Base-by-base conservation (phyloP, 1,140 invertebrate genomes). In the Drosophila malerkotliana region DNA sequence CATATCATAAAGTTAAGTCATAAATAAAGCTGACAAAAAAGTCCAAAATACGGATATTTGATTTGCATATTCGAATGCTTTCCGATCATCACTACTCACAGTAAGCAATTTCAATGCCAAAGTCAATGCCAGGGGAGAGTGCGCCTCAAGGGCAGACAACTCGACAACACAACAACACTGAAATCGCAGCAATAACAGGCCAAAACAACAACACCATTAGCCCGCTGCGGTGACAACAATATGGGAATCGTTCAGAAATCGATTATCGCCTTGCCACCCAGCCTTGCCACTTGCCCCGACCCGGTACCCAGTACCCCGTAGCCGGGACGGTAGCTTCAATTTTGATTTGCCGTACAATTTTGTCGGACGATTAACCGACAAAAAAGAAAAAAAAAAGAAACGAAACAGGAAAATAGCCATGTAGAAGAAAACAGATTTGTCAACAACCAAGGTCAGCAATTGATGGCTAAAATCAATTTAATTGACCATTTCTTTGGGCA, bases 171-270 rank as follows among this genome's bases (percentile, higher is more conserved):
- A 41, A 61, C 34, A 53, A 48, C 53, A 41, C 48, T 41, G 15
- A 54, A 48, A 66, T 41, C 15, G 32, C 44, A 30, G 28, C 45
- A 41, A 32, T 24, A 63, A 41, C 41, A 60, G 24, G 30, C 26
- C 15, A 24, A 32, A 55, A 53, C 28, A 60, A 14, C 53, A 49
- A 49, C 24, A 32, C 48, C 60, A 75, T 69, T 69, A 71, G 67
- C 18, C 44, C 44, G 26, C 9, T 26, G 32, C 26, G 61, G 63
- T 47, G 68, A 51, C 67, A 55, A 71, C 68, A 59, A 69, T 72
- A 47, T 52, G 47, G 49, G 39, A 68, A 77, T 58, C 77, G 59
- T 64, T 72, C 77, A 72, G 59, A 85, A 87, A 85, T 85, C 82
- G 82, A 85, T 85, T 81, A 85, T 58, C 63, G 73, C 72, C 64